Percentiles rank a stretch among this genome's conserved stretches.
These are phyloP conservation scores for Rhizomys pruinosus DNA, from an alignment of 2,113 vertebrate genomes.

Conservation along the genomic window DNA sequence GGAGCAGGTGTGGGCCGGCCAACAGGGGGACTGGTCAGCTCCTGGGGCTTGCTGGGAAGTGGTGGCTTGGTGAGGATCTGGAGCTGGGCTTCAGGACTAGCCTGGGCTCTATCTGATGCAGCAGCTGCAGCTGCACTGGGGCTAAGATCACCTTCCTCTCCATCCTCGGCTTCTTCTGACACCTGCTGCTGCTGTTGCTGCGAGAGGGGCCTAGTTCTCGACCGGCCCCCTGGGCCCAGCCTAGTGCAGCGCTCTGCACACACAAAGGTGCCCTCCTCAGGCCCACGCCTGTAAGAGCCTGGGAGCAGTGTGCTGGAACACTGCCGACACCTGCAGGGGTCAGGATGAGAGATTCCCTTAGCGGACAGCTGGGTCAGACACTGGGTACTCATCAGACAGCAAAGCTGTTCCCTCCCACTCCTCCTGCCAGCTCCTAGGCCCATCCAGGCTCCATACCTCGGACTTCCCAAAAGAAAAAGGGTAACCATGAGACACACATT, in stretches of 20 bases:
- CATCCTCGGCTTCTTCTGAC: constrained; percentile 55
- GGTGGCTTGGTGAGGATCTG: constrained; percentile 82
- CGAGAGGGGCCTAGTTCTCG: constrained; percentile 76
- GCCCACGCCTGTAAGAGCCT: constrained; percentile 91
- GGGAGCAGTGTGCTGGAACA: constrained; percentile 95
- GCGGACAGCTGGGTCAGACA: rapidly evolving
- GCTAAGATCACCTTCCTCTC: not conserved
- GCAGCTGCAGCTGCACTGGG: not conserved
- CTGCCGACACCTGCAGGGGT: constrained; percentile 91
- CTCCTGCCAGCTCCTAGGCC: not conserved
- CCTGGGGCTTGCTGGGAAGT: constrained; percentile 85
- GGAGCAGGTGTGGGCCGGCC: constrained; percentile 87
- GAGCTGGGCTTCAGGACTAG: constrained; percentile 34
- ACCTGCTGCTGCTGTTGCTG: constrained; percentile 63
- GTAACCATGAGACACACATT: not conserved
- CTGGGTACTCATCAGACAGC: not conserved
- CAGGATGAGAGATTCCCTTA: constrained; percentile 15
- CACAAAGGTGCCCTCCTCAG: constrained; percentile 90
- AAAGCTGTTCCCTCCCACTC: not conserved
- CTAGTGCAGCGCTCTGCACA: constrained; percentile 91
- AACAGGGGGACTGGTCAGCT: constrained; percentile 63
- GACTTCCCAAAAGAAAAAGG: not conserved
- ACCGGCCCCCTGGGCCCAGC: constrained; percentile 81
- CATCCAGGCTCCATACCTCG: not conserved
- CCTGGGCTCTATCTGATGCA: not conserved